Evolutionary conservation across 1,140 invertebrate genomes (phyloP), one percentile per base, ranked within the genome.

Genomic region (Coboldia fuscipes): DNA sequence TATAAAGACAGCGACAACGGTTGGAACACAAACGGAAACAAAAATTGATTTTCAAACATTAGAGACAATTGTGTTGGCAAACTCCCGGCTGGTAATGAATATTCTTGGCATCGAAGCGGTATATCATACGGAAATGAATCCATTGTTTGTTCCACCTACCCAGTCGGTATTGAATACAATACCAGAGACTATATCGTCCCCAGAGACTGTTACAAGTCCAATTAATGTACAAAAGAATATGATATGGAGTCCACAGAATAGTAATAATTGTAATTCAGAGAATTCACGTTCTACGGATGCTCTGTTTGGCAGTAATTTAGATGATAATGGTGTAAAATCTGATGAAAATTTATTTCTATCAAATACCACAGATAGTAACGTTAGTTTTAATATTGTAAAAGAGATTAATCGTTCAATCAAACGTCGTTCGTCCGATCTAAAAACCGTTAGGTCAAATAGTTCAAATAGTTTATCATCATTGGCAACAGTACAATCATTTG

Each of bases 201-300:
- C 22, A 17, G 34, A 35, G 10, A 15, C 28, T 6, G 14, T 5
- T 8, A 8, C 27, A 16, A 30, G 29, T 18, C 12, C 12, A 5
- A 10, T 14, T n/a, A 3, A 5, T n/a, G 12, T 14, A 27, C 24
- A 23, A 31, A 4, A 15, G 22, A n/a, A 21, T 7, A 5, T 14
- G 24, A 9, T 15, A 13, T 14, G 20, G 17, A 30, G 21, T 1
- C 22, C 38, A 8, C 33, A 48, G 28, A 33, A 22, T 24, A 34
- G 22, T 15, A 34, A 34, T 26, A 27, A 34, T 17, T 29, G 30
- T 10, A 51, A 54, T 18, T 47, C 47, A 21, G 51, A 51, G 35
- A 54, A 54, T 26, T 54, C 48, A 38, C 45, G 47, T 19, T 54
- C 51, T 28, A 54, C 49, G 1, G 51, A 54, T 28, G 44, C 49